Evolutionary conservation across 2,113 vertebrate species (phyloP), one percentile per base, ranked within the genome.

Genomic region (Erythrocercus mccallii): DNA sequence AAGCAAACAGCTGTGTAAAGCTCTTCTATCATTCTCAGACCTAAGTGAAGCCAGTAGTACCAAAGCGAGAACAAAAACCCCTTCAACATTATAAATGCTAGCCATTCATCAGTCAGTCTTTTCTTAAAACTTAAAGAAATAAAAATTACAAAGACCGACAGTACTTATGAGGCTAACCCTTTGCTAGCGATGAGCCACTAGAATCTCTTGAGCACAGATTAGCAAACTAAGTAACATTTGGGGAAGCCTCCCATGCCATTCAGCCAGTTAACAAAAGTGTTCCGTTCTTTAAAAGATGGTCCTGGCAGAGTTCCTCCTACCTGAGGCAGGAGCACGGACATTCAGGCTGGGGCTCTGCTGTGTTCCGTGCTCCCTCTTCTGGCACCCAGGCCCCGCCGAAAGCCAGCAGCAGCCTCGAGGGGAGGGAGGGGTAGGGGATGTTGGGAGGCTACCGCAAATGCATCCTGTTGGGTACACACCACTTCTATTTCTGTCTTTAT

Each of bases 351-450:
- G 70, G 22, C 54, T 92, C 74, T 42, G 5, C 89, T 9, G 78
- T 54, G 74, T 81, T 96, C 87, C 2, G 10, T 92, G 90, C 93
- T 97, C 95, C 96, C 95, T 85, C 94, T 94, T 88, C 94, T 94
- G 94, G 93, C 76, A 92, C 31, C 87, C 74, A 33, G 64, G 25
- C 42, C 65, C n/a, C 2, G 5, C 48, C 27, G 20, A 48, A 57
- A 25, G 53, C 2, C 68, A 86, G 56, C 47, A 45, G 58, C 31
- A n/a, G 38, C 35, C 82, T 42, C 12, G 2, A 7, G 37, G n/a
- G 35, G 3, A 56, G n/a, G 19, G 23, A 54, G 25, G n/a, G 35
- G 50, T 6, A 35, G 24, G 35, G 6, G 12, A 38, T 18, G 38
- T 4, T 71, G 65, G 76, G 69, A 71, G 18, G 31, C 44, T 53